Conservation (phyloP, 2,113 vertebrate genomes). For the Varanus komodoensis region DNA sequence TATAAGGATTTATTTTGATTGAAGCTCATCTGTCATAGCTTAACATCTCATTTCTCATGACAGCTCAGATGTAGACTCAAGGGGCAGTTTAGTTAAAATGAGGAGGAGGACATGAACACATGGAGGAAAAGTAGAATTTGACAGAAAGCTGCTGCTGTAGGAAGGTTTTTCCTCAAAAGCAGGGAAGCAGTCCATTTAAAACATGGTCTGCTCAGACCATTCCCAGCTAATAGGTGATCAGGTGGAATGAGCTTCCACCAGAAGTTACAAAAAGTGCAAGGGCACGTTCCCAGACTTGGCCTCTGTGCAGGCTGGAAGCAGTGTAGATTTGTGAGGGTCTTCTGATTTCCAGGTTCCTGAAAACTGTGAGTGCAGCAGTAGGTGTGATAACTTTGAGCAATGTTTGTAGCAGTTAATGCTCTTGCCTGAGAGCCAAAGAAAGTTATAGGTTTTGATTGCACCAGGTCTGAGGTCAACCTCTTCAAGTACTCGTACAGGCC, state of each 20-base stretch:
- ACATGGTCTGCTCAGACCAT: not conserved
- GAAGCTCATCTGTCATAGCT: constrained; percentile 7
- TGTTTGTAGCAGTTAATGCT: not conserved
- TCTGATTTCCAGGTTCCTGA: not conserved
- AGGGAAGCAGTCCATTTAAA: too few relatives aligned
- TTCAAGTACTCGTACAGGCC: not conserved
- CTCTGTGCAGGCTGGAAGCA: not conserved
- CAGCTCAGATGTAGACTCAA: constrained; percentile 5
- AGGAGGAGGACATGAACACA: not conserved
- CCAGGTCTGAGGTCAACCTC: too few relatives aligned
- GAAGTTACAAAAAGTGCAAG: not conserved
- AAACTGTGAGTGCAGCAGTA: too few relatives aligned
- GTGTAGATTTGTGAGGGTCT: not conserved
- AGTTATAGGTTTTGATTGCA: too few relatives aligned
- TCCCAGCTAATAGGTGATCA: not conserved
- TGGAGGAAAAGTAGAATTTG: not conserved
- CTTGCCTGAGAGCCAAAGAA: not conserved
- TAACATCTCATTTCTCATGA: constrained; percentile 13
- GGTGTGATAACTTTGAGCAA: not conserved
- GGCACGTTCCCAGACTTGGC: not conserved
- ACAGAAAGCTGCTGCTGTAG: not conserved
- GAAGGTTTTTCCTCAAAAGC: not conserved
- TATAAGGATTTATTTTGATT: constrained; percentile 19
- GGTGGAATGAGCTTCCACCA: not conserved
- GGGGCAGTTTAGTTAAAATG: not conserved